Base-by-base conservation (phyloP, 2,888 invertebrate species). In the Morpho helenor region DNA sequence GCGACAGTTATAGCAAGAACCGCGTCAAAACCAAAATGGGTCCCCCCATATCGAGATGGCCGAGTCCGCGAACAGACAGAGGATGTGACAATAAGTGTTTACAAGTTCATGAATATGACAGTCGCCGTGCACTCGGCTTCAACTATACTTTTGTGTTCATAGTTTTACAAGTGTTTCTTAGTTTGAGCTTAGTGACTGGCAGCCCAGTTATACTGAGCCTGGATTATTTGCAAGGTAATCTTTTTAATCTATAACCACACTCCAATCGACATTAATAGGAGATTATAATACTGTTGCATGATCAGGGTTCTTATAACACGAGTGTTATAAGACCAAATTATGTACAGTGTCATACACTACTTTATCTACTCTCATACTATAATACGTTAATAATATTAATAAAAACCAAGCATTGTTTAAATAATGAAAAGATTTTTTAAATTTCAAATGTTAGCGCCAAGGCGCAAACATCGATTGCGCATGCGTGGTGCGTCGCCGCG, bases 171-270 rank as follows among this genome's bases (percentile, higher is more conserved):
- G 71, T 84, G 65, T 60, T 85, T 52, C 68, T 84, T 54, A 79
- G 72, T 72, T 70, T 80, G 51, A 78, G 75, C 61, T 73, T 69
- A 23, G 89, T 82, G 9, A 69, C 68, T 23, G 89, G 86, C 1
- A 86, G 87, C 0, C 89, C 89, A 2, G 87, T 90, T 44, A 67
- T 87, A 63, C 66, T 89, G 9, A 87, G 80, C 66, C 68, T 88
- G 84, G 84, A 87, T 71, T 87, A 89, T 75, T 76, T 83, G 60
- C 89, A 88, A 82, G 89, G 89, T 90, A 74, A 77, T 50, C 44
- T 45, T 52, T 6, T 45, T 22, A 16, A 16, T 16, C 16, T 16
- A 16, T 16, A 16, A 16, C 16, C 16, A 16, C 16, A 16, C 16
- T 16, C 16, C 16, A 16, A 16, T n/a, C n/a, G n/a, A n/a, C n/a